Percentiles rank a stretch among this genome's conserved stretches.
phyloP scores from a whole-genome alignment of 1,140 invertebrate species.

The Oscheius sp. region DNA sequence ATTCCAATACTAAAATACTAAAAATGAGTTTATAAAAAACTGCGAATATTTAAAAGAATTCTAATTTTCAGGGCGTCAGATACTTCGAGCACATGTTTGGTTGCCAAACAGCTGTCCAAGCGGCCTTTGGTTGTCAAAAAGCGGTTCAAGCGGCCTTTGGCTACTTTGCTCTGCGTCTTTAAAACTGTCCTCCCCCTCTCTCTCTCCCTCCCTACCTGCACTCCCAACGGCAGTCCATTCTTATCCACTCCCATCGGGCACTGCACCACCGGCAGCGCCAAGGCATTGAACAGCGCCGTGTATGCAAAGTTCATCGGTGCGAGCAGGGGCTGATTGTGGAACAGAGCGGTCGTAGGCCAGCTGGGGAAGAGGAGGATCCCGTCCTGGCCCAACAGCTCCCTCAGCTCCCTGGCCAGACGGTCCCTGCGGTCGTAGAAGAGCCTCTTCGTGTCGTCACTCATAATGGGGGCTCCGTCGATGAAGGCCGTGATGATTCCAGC shows the following conservation, averaged over 20 bases:
- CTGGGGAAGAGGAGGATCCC: conserved; percentile 62
- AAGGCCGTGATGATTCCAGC: conserved; percentile 37
- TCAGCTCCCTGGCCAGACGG: conserved; percentile 28
- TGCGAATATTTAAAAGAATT: neutral
- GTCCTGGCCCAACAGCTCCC: conserved; percentile 48
- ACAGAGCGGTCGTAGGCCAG: conserved; percentile 25
- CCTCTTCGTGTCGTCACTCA: neutral
- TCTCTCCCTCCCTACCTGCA: no score
- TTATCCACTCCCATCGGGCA: conserved; percentile 62
- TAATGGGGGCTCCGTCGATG: conserved; percentile 16
- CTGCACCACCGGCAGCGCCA: conserved; percentile 63
- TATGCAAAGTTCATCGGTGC: conserved; percentile 63
- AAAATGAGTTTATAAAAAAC: neutral
- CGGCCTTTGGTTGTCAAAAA: no score
- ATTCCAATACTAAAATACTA: neutral
- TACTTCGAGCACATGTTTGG: neutral
- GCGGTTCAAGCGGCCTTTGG: neutral
- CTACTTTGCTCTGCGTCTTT: neutral
- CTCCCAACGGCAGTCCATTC: conserved; percentile 49
- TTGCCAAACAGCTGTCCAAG: no score
- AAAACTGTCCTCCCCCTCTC: neutral
- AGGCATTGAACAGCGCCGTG: conserved; percentile 61
- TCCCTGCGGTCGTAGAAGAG: conserved; percentile 29
- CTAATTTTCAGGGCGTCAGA: neutral
- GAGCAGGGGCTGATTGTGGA: conserved; percentile 56